Evolutionary conservation across 2,888 invertebrate genomes (phyloP), one percentile per base, ranked within the genome.

Genomic region (Mongoloraphidia duomilia): DNA sequence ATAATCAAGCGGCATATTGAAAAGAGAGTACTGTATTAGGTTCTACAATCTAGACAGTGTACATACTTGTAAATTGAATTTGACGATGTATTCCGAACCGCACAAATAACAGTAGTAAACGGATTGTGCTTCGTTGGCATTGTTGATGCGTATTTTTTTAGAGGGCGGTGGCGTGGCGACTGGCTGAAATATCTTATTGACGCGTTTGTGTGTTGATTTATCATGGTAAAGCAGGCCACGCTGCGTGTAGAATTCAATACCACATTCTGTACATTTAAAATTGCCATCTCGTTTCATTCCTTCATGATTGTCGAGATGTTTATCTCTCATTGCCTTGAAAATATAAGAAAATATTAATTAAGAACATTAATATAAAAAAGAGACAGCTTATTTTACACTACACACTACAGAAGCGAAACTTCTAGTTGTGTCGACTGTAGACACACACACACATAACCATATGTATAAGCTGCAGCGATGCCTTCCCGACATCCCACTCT

Each of bases 31-130:
- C 17, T 17, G 17, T 17, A 4, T 17, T 3, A 17, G 6, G 26
- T 26, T 26, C 26, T 26, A 26, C 5, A 26, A 26, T 26, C 26
- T 26, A 17, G 17, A 4, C 17, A 17, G 17, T 17, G 17, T 17
- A 26, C 26, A 66, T 64, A 74, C 74, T 63, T 76, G 74, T 55
- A 81, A 65, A 65, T 81, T 81, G 49, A 78, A 76, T 64, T 80
- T 81, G 50, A 80, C 73, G 43, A 78, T 72, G 63, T 79, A 80
- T 60, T 81, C 80, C 50, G 75, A 76, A 12, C 81, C 81, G 64
- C 81, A 82, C 55, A 81, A 60, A 55, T 74, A 71, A 51, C 74
- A 74, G 55, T 73, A 74, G 55, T 72, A 74, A 35, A 72, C 71
- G 36, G 70, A 71, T 42, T 70, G 63, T 1, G 70, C 68, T 56